These are phyloP conservation scores for Synergus japonicus DNA, from an alignment of 2,888 invertebrate species.

Conservation along the genomic window DNA sequence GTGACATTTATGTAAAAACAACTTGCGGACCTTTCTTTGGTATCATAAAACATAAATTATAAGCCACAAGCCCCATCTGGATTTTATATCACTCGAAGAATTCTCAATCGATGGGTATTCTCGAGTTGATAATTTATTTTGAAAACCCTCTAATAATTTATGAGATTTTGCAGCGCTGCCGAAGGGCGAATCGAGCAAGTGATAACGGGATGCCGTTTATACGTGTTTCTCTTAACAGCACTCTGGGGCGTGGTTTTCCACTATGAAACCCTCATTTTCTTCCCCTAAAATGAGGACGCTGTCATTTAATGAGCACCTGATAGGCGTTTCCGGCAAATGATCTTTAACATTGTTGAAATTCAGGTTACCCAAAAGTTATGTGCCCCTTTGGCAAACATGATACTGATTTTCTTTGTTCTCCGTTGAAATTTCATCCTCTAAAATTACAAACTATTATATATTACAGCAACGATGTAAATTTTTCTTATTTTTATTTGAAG, in stretches of 20 bases:
- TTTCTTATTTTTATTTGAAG: neutral
- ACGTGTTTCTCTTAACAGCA: conserved; percentile 1
- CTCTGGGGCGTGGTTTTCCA: conserved; percentile 5
- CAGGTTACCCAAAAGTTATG: neutral
- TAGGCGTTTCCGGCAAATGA: neutral
- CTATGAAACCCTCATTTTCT: neutral
- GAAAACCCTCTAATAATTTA: neutral
- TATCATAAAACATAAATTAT: neutral
- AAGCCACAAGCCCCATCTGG: neutral
- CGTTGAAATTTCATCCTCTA: neutral
- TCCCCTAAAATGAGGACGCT: neutral
- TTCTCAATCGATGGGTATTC: neutral
- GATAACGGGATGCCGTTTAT: neutral
- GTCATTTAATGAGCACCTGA: neutral
- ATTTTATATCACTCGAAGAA: neutral
- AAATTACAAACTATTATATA: no score
- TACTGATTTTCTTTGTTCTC: neutral
- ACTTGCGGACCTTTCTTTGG: neutral
- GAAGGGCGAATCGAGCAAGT: neutral
- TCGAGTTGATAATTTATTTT: neutral
- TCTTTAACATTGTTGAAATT: neutral
- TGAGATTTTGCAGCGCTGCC: neutral
- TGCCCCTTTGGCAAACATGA: no score
- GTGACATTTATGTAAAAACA: neutral
- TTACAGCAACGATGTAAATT: no score